Evolutionary conservation across 1,140 invertebrate species (phyloP).

Genomic region (Thaumatotibia leucotreta): DNA sequence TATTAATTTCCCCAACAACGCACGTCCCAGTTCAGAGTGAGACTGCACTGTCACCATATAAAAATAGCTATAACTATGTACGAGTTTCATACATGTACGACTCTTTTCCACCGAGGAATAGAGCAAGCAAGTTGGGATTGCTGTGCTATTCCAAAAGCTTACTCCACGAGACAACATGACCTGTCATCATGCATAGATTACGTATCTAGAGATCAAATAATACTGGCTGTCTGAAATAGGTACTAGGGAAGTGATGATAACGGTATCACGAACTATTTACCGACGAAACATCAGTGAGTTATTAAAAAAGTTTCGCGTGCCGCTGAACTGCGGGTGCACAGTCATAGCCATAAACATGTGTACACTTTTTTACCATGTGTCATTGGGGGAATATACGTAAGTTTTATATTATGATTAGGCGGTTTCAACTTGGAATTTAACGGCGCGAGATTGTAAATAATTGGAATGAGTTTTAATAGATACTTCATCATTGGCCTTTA

Average conservation of each 20-base stretch:
- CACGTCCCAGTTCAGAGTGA: not conserved
- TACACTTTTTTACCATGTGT: not conserved
- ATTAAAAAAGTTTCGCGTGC: conserved; percentile 6
- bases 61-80: not conserved
- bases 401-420: not conserved
- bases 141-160: not conserved
- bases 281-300: conserved; percentile 10
- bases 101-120: not conserved
- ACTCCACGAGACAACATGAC: not conserved
- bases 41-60: not conserved
- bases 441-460: too few relatives aligned
- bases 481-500: too few relatives aligned
- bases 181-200: not conserved
- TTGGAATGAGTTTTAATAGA: too few relatives aligned
- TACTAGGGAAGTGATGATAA: not conserved
- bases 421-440: too few relatives aligned
- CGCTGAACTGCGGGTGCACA: not conserved
- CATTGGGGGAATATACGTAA: not conserved
- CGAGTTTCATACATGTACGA: not conserved
- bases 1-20: not conserved
- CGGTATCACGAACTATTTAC: not conserved
- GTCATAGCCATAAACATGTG: not conserved
- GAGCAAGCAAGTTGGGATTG: not conserved
- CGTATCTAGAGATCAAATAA: not conserved
- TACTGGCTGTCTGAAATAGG: not conserved